Evolutionary conservation across 64 coral and sea anemone species (phyloP).

Genomic region (Exaiptasia diaphana): DNA sequence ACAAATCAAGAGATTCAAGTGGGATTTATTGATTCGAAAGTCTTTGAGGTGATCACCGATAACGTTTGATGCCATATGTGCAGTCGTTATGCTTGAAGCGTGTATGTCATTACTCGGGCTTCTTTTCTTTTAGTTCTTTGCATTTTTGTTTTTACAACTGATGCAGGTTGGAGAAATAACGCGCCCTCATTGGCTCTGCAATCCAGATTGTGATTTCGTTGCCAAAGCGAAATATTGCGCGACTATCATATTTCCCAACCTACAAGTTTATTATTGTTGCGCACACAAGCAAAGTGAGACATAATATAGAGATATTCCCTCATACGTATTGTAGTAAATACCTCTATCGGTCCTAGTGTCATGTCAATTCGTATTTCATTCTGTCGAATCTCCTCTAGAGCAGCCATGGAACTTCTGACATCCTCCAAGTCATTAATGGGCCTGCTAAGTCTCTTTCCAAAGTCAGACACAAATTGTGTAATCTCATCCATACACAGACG

Average conservation of each 20-base stretch:
- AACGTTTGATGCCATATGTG: background rate
- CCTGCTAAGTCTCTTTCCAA: conserved; percentile 66
- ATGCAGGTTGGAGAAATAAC: no score
- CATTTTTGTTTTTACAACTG: no score
- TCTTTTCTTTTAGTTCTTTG: no score
- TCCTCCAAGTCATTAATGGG: conserved; percentile 91
- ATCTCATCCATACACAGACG: conserved; percentile 83
- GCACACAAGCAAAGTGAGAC: no score
- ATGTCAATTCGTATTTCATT: conserved; percentile 88
- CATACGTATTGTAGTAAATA: background rate
- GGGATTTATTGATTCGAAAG: background rate
- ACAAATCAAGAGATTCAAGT: background rate
- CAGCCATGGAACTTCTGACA: conserved; percentile 82
- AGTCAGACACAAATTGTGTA: conserved; percentile 74
- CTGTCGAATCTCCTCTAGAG: conserved; percentile 82
- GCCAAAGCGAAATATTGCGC: no score
- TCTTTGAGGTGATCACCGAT: background rate
- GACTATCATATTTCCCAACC: no score
- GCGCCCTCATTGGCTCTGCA: no score
- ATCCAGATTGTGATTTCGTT: no score
- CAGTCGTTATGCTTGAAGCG: background rate
- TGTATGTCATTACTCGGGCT: background rate
- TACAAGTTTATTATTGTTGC: no score
- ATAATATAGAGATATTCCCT: background rate
- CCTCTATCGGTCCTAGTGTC: conserved; percentile 86